Percentiles rank a stretch among this genome's conserved stretches.
These are phyloP conservation scores for Adelognathus sp. DNA, from an alignment of 2,888 invertebrate genomes.

Conservation along the genomic window DNA sequence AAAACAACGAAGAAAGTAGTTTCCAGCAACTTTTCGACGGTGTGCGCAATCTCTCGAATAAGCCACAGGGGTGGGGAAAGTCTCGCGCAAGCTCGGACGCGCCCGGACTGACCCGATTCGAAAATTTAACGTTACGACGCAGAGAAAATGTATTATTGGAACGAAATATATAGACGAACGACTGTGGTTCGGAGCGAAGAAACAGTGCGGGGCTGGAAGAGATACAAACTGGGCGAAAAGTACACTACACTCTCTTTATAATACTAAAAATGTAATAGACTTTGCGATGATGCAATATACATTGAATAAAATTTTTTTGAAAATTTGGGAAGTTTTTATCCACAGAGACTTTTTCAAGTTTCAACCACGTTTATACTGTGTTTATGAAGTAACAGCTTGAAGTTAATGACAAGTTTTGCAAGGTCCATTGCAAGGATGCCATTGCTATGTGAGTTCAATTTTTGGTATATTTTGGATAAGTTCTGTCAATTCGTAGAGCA, in stretches of 20 bases:
- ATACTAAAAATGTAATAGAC: neutral
- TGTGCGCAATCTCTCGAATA: neutral
- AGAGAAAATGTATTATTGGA: slow-evolving; percentile 31
- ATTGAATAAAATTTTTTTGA: no score
- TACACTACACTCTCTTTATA: neutral
- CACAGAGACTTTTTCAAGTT: no score
- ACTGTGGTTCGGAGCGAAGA: neutral
- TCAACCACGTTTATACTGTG: no score
- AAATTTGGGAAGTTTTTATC: no score
- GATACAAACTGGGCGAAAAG: neutral
- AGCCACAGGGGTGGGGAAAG: neutral
- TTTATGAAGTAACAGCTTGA: no score
- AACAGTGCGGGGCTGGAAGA: neutral
- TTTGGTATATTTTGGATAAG: no score
- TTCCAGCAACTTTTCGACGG: no score
- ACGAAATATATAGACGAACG: slow-evolving; percentile 15
- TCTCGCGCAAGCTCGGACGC: neutral
- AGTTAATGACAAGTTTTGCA: no score
- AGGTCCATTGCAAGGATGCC: no score
- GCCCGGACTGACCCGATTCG: slow-evolving; percentile 31
- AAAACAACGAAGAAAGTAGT: slow-evolving; percentile 9
- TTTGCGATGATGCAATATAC: neutral
- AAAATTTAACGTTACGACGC: neutral
- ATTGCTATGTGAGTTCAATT: no score
- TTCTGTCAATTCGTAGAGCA: no score